Percentiles rank a stretch among this genome's conserved stretches.
Conservation (phyloP, 2,113 vertebrate species). For the Ageneiosus marmoratus region DNA sequence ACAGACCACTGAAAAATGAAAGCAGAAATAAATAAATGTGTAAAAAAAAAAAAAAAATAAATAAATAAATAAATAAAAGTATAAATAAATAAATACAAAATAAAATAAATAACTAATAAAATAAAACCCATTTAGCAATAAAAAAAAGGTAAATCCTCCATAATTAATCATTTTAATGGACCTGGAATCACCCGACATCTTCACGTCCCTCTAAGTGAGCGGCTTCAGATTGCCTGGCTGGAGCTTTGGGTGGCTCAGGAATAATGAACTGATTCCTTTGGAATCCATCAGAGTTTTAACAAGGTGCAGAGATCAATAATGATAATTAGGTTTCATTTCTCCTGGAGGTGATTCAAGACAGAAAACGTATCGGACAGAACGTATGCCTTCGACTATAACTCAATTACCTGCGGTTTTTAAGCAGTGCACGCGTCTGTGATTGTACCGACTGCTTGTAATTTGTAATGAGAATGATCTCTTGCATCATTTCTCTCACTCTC, state of each 20-base stretch:
- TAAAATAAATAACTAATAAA: no score
- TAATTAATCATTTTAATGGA: conserved; percentile 63
- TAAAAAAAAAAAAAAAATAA: no score
- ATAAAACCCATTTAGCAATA: no score
- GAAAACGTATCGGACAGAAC: conserved; percentile 52
- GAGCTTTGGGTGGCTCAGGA: conserved; percentile 26
- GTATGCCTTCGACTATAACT: conserved; percentile 46
- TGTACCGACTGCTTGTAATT: no score
- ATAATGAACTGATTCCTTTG: conserved; percentile 58
- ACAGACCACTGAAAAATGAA: conserved; percentile 16
- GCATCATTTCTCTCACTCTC: not conserved
- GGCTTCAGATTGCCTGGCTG: conserved; percentile 48
- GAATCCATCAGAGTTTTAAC: conserved; percentile 61
- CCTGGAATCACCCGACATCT: conserved; percentile 44
- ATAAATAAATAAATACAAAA: no score
- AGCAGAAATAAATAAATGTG: no score
- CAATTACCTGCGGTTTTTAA: conserved; percentile 52
- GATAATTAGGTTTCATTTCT: conserved; percentile 47
- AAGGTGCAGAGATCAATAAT: conserved; percentile 57
- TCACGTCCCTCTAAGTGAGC: conserved; percentile 48
- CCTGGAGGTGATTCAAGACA: conserved; percentile 31
- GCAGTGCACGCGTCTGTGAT: conserved; percentile 34
- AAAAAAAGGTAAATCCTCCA: conserved; percentile 54
- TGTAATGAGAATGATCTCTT: not conserved
- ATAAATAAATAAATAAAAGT: no score